Conservation (phyloP, 1,140 invertebrate species). For the Agraylea sexmaculata region DNA sequence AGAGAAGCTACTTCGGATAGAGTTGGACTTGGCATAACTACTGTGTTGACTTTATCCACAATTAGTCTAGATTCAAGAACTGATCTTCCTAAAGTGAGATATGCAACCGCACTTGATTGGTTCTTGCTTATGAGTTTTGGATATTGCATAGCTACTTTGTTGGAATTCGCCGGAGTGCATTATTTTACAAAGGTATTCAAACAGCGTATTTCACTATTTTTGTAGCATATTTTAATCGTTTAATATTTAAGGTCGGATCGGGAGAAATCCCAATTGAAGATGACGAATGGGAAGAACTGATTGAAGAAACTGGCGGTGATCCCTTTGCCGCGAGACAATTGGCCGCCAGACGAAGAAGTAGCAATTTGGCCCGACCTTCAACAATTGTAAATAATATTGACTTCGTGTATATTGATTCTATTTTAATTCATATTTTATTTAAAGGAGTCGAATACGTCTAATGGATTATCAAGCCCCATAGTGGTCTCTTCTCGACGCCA, state of each 20-base stretch:
- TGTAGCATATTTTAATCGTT: constrained; percentile 6
- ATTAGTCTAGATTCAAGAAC: constrained; percentile 84
- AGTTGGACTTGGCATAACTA: constrained; percentile 70
- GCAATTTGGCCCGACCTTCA: constrained; percentile 14
- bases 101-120: constrained; percentile 85
- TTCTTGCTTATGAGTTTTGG: constrained; percentile 89
- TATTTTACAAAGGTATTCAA: constrained; percentile 75
- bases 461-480: constrained; percentile 3
- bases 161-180: constrained; percentile 90
- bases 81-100: constrained; percentile 83
- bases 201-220: background rate
- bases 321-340: constrained; percentile 36
- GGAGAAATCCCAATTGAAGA: constrained; percentile 69
- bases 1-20: constrained; percentile 74
- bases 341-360: constrained; percentile 34
- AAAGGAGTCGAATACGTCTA: constrained; percentile 11
- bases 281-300: constrained; percentile 61
- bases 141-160: constrained; percentile 83
- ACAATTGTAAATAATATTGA: constrained; percentile 11
- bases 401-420: background rate
- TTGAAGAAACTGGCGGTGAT: constrained; percentile 41
- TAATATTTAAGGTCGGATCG: constrained; percentile 54
- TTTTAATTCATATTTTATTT: constrained; percentile 2
- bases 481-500: background rate
- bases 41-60: constrained; percentile 81